Conservation (phyloP, 1,140 invertebrate genomes). For the Gryon sp. region DNA sequence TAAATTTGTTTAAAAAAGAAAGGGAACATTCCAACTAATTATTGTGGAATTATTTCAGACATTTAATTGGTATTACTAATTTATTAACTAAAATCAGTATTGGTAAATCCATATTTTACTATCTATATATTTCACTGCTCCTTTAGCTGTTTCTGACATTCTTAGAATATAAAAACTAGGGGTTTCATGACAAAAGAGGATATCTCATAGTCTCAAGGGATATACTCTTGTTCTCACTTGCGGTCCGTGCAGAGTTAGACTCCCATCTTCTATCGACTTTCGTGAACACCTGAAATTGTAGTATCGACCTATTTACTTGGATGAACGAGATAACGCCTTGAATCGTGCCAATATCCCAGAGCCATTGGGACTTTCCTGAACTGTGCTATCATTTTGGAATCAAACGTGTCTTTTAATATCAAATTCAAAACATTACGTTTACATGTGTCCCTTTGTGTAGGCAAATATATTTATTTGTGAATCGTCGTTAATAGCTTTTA, state of each 20-base stretch:
- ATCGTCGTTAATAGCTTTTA: too few species aligned
- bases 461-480: too few species aligned
- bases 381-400: constrained; percentile 23
- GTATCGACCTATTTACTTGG: constrained; percentile 62
- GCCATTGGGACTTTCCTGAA: constrained; percentile 19
- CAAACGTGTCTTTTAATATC: constrained; percentile 15
- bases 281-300: constrained; percentile 57
- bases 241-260: constrained; percentile 15
- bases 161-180: too few species aligned
- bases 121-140: too few species aligned
- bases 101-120: too few species aligned
- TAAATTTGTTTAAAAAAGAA: too few species aligned
- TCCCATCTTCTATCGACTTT: constrained; percentile 53
- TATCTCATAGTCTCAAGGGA: constrained; percentile 54
- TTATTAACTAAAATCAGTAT: too few species aligned
- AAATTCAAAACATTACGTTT: background rate
- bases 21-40: too few species aligned
- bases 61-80: too few species aligned
- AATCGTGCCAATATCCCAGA: constrained; percentile 31
- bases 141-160: too few species aligned
- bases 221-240: constrained; percentile 36
- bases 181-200: constrained; percentile 4
- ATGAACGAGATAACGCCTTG: constrained; percentile 59
- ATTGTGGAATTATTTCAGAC: too few species aligned
- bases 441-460: too few species aligned